Conservation (phyloP, 2,797 vertebrate genomes). For the Hypotaenidia okinawae region DNA sequence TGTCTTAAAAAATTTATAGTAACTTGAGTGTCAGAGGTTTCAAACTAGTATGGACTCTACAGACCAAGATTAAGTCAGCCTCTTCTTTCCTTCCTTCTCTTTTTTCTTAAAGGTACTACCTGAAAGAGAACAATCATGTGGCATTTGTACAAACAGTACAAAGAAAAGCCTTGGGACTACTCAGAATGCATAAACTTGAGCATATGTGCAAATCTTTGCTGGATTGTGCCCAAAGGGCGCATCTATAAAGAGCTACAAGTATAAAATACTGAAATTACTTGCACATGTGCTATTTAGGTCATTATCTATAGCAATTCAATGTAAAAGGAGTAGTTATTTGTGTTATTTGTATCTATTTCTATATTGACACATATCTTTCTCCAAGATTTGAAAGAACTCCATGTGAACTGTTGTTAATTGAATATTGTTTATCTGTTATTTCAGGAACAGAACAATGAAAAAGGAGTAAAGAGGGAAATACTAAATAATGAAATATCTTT, state of each 20-base stretch:
- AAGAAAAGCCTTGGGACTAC: constrained; percentile 36
- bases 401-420: not conserved
- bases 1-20: not conserved
- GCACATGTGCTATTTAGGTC: constrained; percentile 29
- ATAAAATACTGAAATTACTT: constrained; percentile 49
- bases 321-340: not conserved
- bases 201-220: constrained; percentile 38
- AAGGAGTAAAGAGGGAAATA: not conserved
- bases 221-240: constrained; percentile 20
- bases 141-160: constrained; percentile 1
- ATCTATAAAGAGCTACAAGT: constrained; percentile 41
- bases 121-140: constrained; percentile 27
- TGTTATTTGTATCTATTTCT: constrained; percentile 23
- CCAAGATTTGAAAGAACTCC: not conserved
- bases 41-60: not conserved
- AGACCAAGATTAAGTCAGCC: not conserved
- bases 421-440: not conserved
- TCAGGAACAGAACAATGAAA: not conserved
- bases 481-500: not conserved
- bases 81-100: not conserved
- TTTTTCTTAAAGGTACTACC: not conserved
- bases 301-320: constrained; percentile 23
- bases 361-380: not conserved
- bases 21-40: not conserved
- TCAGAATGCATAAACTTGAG: constrained; percentile 44